Evolutionary conservation across 2,888 invertebrate species (phyloP).

Genomic region (Listrodromus nycthemerus): DNA sequence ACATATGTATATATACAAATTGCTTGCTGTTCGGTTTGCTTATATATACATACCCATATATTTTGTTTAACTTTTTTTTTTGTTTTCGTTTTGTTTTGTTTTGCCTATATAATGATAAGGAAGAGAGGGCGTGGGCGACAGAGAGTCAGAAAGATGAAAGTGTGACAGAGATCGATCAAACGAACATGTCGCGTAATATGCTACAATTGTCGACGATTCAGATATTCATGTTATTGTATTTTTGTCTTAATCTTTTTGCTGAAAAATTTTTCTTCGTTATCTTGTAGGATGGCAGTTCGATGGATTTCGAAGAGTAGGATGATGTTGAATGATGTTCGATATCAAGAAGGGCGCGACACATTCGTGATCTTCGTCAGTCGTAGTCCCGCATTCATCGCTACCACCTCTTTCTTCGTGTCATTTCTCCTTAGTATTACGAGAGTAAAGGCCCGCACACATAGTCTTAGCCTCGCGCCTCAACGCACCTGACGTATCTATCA

Average conservation of each 20-base stretch:
- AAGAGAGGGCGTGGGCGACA: conserved; percentile 62
- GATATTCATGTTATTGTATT: background rate
- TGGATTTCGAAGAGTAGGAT: conserved; percentile 9
- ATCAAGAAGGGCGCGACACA: conserved; percentile 14
- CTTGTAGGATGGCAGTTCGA: conserved; percentile 16
- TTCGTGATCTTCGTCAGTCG: conserved; percentile 28
- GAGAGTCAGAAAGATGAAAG: conserved; percentile 62
- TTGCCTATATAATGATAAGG: conserved; percentile 63
- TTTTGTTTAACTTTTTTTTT: conserved; percentile 48
- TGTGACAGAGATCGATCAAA: conserved; percentile 62
- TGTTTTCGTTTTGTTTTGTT: conserved; percentile 45
- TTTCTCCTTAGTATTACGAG: conserved; percentile 77
- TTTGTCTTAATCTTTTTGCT: background rate
- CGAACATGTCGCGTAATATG: conserved; percentile 23
- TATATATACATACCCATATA: conserved; percentile 68
- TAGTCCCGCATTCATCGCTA: conserved; percentile 11
- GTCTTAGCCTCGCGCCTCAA: conserved; percentile 80
- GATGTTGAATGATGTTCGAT: conserved; percentile 26
- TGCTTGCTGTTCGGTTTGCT: conserved; percentile 65
- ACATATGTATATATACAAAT: conserved; percentile 68
- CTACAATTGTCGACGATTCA: conserved; percentile 2
- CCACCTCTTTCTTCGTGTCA: conserved; percentile 17
- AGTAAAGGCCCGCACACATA: conserved; percentile 79
- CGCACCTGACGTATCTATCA: conserved; percentile 82
- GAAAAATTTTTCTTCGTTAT: conserved; percentile 11